Conservation (phyloP, 2,888 invertebrate species). For the Sturmia bella region DNA sequence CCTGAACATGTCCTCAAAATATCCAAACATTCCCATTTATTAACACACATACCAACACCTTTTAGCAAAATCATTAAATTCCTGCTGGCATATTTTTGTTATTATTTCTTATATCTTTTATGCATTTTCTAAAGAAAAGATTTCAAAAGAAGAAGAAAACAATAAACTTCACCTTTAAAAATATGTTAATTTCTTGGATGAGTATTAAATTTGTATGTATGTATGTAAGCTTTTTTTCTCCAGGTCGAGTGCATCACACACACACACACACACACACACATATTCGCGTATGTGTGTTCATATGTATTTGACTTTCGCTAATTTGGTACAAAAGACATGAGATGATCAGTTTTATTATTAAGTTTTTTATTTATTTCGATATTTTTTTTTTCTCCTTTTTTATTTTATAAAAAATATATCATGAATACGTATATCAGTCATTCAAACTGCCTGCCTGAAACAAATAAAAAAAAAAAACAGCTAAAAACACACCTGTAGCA, state of each 20-base stretch:
- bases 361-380: constrained; percentile 41
- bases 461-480: constrained; percentile 6
- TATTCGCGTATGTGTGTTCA: not conserved
- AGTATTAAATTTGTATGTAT: constrained; percentile 50
- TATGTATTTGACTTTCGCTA: constrained; percentile 66
- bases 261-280: constrained; percentile 30
- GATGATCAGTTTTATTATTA: constrained; percentile 60
- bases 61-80: not conserved
- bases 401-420: constrained; percentile 38
- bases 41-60: constrained; percentile 14
- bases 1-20: constrained; percentile 11
- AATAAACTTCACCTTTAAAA: constrained; percentile 58
- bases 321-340: constrained; percentile 57
- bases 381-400: constrained; percentile 12
- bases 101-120: constrained; percentile 28
- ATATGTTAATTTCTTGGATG: constrained; percentile 41
- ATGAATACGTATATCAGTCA: constrained; percentile 51
- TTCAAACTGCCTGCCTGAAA: constrained; percentile 23
- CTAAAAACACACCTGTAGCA: constrained; percentile 52
- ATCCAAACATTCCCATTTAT: not conserved
- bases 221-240: too few relatives aligned
- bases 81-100: constrained; percentile 21
- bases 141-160: constrained; percentile 2
- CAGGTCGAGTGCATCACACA: not conserved
- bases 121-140: not conserved